Evolutionary conservation across 1,140 invertebrate genomes (phyloP), one percentile per base, ranked within the genome.

Genomic region (Brachionus asplanchnoidis): DNA sequence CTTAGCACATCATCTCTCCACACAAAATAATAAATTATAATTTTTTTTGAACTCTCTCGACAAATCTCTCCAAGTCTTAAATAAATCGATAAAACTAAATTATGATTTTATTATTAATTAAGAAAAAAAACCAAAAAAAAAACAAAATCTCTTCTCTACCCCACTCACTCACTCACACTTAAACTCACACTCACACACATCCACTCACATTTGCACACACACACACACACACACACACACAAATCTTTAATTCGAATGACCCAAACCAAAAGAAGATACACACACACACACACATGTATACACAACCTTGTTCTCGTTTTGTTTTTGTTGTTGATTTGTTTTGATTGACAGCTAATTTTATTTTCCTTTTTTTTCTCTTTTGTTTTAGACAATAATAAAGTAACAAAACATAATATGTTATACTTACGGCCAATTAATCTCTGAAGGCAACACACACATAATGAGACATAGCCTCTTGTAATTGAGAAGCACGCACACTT

Each of bases 61-160:
- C 68, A 73, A 73, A 73, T 73, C 68, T 42, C 36, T 73, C 36
- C 68, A 73, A 42, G 32, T 73, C 68, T 73, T 73, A 73, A 73
- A 73, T 42, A 73, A 73, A 73, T 73, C 68, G 68, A 73, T 73
- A 73, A 60, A 73, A 1, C 20, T 17, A 73, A 73, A 73, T 73
- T 73, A 73, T 73, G 68, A n/a, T 73, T 73, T 68, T 68, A 68
- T 68, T 68, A 68, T 68, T 68, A 68, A 68, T 68, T 68, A 68
- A 68, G 40, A 42, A 42, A 73, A 73, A 73, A 73, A 73, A 42
- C 14, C 3, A 12, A 11, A 8, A 11, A 6, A 3, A 17, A 60
- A 60, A 60, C 8, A 1, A 8, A 60, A 20, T 60, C 17, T 42
- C 20, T 20, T 20, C 68, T 73, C 17, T 28, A 0, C 14, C 26